These are phyloP conservation scores for Megastigmus dorsalis DNA, from an alignment of 2,888 invertebrate species.

Conservation along the genomic window DNA sequence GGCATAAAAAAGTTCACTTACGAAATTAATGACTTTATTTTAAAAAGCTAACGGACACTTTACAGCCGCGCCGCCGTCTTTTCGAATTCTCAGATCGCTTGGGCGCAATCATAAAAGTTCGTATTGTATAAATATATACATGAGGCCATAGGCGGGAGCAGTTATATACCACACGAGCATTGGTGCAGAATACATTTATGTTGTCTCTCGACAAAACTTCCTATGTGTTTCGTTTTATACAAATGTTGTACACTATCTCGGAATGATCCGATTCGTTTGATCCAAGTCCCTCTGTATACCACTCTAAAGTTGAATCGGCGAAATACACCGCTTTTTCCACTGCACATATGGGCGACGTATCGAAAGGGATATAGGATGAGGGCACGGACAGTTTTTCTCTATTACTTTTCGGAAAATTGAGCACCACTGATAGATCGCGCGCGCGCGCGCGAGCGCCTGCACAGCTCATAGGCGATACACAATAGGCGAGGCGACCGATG, in stretches of 20 bases:
- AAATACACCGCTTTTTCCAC: no score
- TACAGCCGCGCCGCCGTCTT: background rate
- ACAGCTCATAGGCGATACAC: no score
- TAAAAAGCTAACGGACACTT: slow-evolving; percentile 11
- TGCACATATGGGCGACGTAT: no score
- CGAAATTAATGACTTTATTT: slow-evolving; percentile 47
- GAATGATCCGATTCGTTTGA: no score
- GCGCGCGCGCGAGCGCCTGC: slow-evolving; percentile 60
- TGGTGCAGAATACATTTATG: background rate
- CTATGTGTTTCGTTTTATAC: no score
- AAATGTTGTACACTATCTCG: no score
- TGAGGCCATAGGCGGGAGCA: no score
- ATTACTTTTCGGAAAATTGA: slow-evolving; percentile 59
- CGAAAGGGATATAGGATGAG: no score
- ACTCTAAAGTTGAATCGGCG: no score
- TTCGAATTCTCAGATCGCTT: background rate
- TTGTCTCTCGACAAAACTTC: background rate
- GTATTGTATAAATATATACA: background rate
- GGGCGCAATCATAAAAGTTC: background rate
- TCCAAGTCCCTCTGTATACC: no score
- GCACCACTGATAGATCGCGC: slow-evolving; percentile 69
- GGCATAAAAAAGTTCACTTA: background rate
- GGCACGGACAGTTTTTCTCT: no score
- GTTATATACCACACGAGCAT: no score
- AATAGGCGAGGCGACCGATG: slow-evolving; percentile 63